Evolutionary conservation across 2,888 invertebrate species (phyloP), one percentile per base, ranked within the genome.

Genomic region (Zelleria hepariella): DNA sequence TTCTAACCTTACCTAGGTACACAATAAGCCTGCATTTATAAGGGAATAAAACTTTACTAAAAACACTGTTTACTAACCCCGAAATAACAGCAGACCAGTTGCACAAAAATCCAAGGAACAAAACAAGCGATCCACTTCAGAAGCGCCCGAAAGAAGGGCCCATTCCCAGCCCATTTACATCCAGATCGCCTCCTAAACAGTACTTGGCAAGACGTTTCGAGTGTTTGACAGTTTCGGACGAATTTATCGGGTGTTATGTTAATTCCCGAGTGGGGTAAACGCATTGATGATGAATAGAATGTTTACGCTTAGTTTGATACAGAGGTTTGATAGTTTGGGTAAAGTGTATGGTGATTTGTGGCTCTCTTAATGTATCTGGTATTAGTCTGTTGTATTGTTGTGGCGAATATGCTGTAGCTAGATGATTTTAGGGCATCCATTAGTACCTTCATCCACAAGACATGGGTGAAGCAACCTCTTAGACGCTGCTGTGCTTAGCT

Each of bases 191-290:
- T 57, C 15, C 57, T 57, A 57, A 57, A 62, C 57, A 48, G 47
- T 48, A 62, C 58, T 60, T 65, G 53, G 64, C 62, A 67, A 71
- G 73, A 72, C 70, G 74, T 71, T 77, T 75, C 10, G 71, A 77
- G 83, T 82, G 80, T 85, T 86, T 86, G 86, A 86, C 87, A 86
- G 85, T 83, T 79, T 71, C 66, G 60, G 49, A 57, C 51, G 51
- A 61, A 61, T 63, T 63, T 64, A 63, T 63, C 61, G 63, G 58
- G 61, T 59, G 59, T 57, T 57, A 58, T 61, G 60, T 49, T 58
- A 58, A 59, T 61, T 42, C 57, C 42, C 21, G 18, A 18, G 7
- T 24, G 52, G 55, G 32, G 53, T 56, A 58, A 53, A 25, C 54
- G 32, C 53, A 57, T 60, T 51, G 56, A 59, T 56, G 59, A 57